Evolutionary conservation across 92 coral and sea anemone species (phyloP).

Genomic region (Umimayanthus chanpuru): DNA sequence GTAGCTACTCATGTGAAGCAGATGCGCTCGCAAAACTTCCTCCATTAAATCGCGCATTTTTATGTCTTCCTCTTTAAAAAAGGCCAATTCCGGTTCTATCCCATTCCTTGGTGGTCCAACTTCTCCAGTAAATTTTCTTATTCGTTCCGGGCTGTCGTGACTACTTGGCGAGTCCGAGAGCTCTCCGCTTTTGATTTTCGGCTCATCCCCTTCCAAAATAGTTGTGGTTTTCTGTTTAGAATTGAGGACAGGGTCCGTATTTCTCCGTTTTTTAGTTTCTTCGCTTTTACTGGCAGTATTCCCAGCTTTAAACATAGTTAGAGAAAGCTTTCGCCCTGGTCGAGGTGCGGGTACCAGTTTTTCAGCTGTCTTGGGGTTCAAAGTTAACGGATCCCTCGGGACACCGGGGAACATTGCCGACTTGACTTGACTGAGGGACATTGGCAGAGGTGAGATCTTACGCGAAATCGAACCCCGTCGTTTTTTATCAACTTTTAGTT

Average conservation of each 20-base stretch:
- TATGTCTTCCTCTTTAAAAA: conserved; percentile 83
- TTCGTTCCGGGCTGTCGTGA: conserved; percentile 13
- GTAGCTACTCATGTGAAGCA: conserved; percentile 73
- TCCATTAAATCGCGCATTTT: conserved; percentile 73
- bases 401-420: conserved; percentile 59
- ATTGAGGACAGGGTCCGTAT: conserved; percentile 70
- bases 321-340: conserved; percentile 66
- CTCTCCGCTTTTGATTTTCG: not conserved
- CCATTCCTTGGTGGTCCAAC: conserved; percentile 7
- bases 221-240: conserved; percentile 35
- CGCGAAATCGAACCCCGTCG: conserved; percentile 69
- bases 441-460: conserved; percentile 69
- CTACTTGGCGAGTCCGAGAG: not conserved
- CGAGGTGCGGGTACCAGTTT: conserved; percentile 53
- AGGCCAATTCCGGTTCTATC: conserved; percentile 60
- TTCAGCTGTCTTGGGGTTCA: conserved; percentile 28
- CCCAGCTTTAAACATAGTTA: conserved; percentile 71
- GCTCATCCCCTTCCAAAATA: conserved; percentile 39
- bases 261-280: conserved; percentile 68
- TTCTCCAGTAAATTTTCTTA: conserved; percentile 26
- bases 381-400: conserved; percentile 8
- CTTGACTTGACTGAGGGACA: conserved; percentile 45
- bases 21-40: conserved; percentile 72
- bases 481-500: conserved; percentile 58
- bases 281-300: conserved; percentile 45